phyloP scores from a whole-genome alignment of 2,113 vertebrate genomes.

The Dipodomys stephensi region DNA sequence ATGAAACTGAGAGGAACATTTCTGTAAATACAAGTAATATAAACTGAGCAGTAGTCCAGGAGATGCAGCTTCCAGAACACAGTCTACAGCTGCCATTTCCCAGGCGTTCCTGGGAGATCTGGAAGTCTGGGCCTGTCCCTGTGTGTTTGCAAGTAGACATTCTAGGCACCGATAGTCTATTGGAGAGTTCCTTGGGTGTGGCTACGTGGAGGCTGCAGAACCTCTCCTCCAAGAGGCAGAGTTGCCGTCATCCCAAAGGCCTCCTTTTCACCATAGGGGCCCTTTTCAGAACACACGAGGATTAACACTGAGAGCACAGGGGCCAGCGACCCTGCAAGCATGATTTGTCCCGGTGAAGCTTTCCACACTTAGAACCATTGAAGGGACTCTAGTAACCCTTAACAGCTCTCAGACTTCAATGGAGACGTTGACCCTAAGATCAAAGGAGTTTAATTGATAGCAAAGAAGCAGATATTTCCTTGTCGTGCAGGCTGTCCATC shows the following conservation, averaged over 20 bases:
- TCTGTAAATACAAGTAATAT: background rate
- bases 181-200: too few relatives aligned
- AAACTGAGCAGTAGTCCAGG: too few relatives aligned
- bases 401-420: slow-evolving; percentile 18
- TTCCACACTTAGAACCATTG: slow-evolving; percentile 45
- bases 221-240: background rate
- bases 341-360: slow-evolving; percentile 18
- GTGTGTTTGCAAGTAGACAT: too few relatives aligned
- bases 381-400: slow-evolving; percentile 17
- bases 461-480: slow-evolving; percentile 60
- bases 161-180: too few relatives aligned
- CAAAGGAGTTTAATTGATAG: slow-evolving; percentile 75
- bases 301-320: background rate
- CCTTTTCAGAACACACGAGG: background rate
- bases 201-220: too few relatives aligned
- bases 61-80: too few relatives aligned
- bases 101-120: too few relatives aligned
- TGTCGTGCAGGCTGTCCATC: slow-evolving; percentile 33
- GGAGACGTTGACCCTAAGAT: slow-evolving; percentile 66
- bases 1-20: background rate
- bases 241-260: background rate
- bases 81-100: too few relatives aligned
- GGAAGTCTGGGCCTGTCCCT: too few relatives aligned
- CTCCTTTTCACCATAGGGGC: background rate
- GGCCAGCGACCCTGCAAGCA: background rate